Evolutionary conservation across 2,888 invertebrate species (phyloP), one percentile per base, ranked within the genome.

Genomic region (Thymelicus sylvestris): DNA sequence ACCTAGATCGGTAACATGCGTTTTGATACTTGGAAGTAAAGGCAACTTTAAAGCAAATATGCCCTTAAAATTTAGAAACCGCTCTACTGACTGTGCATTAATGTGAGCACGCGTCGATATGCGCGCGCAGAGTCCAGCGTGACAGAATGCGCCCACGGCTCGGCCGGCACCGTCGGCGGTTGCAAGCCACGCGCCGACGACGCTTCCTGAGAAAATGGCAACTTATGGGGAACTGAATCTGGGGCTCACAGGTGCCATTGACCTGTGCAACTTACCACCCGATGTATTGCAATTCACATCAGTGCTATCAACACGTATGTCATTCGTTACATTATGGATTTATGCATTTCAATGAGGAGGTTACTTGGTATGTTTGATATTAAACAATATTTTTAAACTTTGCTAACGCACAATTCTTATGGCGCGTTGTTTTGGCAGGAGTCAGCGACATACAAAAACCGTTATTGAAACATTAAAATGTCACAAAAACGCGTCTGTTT

Each of bases 131-230:
- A 85, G 85, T 83, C 80, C 84, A 86, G 81, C 92, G 92, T 92
- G 92, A 91, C 86, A 90, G 88, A 92, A 93, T 92, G 92, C 88
- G 86, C 84, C 81, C 83, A 84, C 81, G 79, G 70, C 78, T 79
- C 84, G 85, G 79, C 71, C 78, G 72, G 75, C 78, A 31, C 31
- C 31, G 31, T 1, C 31, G 31, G 76, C 74, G 72, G 72, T 74
- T 73, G 77, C 76, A 75, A 73, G 74, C 78, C 76, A 78, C 77
- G 79, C 81, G 77, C 76, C 79, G 75, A 79, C 85, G 87, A 79
- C 85, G 87, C 87, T 92, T 93, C 93, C 91, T 90, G 88, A 91
- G 92, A 93, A 92, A 92, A 92, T 91, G 86, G 90, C 92, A 91
- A 92, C 87, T 92, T 92, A 91, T 88, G 87, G 89, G 90, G 90